Evolutionary conservation across 2,797 vertebrate species (phyloP), one percentile per base, ranked within the genome.

Genomic region (Corythornis leucogaster): DNA sequence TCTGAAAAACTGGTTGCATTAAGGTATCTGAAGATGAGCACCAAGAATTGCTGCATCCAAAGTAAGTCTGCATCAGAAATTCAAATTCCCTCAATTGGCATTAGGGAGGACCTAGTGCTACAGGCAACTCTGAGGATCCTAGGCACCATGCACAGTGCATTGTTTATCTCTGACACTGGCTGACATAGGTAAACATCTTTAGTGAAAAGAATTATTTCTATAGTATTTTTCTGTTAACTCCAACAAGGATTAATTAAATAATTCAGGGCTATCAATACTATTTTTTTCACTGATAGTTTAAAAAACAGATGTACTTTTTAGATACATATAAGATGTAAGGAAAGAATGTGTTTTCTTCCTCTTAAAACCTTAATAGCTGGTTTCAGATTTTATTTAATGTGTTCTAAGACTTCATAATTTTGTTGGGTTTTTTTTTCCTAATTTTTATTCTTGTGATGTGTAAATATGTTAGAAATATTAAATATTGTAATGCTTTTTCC

Each of bases 391-490:
- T 80, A 74, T 92, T 89, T 87, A 45, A 90, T 73, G 84, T 87
- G 57, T 24, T 83, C 18, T 94, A 79, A 93, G 67, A 68, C 69
- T 68, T 84, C 22, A 87, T 77, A 50, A 78, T 89, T 91, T 80
- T 50, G 48, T 40, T 40, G 7, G 48, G 14, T 6, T 7, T 57
- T 62, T 64, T 92, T 87, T 94, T 94, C 64, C 80, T 83, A 59
- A 87, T 87, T 87, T 96, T 95, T 92, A 79, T 86, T 94, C 42
- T 76, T 35, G 57, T 92, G 74, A 94, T 59, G 74, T 92, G 94
- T 97, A 97, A 96, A 95, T 97, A 97, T 85, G 87, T 97, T 97
- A 95, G 92, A 96, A 96, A 95, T 96, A 97, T 97, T 97, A 97
- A 98, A 97, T 98, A 97, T 71, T 64, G 91, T 95, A 96, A 95